Evolutionary conservation across 2,113 vertebrate genomes (phyloP).

Genomic region (Nothobranchius kuhntae): DNA sequence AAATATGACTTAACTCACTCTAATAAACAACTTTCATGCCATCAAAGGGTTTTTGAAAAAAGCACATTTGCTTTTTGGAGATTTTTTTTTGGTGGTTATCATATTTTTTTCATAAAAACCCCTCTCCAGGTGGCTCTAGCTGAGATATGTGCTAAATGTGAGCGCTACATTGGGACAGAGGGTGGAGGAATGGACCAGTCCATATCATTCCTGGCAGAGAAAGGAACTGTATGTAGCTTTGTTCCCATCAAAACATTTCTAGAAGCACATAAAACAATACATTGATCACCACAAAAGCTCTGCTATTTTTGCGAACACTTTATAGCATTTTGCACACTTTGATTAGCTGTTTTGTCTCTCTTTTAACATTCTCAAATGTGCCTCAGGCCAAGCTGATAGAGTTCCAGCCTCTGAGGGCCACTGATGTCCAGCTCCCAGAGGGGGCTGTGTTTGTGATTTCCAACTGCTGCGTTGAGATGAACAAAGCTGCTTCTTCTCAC

Average conservation of each 20-base stretch:
- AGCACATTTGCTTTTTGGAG: too few species aligned
- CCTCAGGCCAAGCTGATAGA: constrained; percentile 95
- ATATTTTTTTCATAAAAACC: not conserved
- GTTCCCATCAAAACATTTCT: not conserved
- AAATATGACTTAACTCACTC: too few species aligned
- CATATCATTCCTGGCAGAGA: constrained; percentile 95
- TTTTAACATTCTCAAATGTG: constrained; percentile 35
- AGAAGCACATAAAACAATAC: too few species aligned
- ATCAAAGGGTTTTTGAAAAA: too few species aligned
- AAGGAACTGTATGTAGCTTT: constrained; percentile 85
- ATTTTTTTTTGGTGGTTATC: not conserved
- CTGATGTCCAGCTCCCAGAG: constrained; percentile 88
- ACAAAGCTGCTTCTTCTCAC: constrained; percentile 95
- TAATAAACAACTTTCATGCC: too few species aligned
- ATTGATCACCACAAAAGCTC: too few species aligned
- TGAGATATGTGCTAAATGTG: constrained; percentile 91
- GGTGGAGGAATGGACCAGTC: constrained; percentile 99
- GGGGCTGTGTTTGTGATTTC: constrained; percentile 94
- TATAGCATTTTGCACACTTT: too few species aligned
- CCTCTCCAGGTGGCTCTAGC: constrained; percentile 85
- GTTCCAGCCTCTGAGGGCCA: constrained; percentile 90
- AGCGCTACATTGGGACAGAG: constrained; percentile 94
- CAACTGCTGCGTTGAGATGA: constrained; percentile 95
- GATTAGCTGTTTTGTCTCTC: not conserved
- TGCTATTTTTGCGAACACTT: too few species aligned